Conservation (phyloP, 2,113 vertebrate genomes). For the Paedocypris sp. region DNA sequence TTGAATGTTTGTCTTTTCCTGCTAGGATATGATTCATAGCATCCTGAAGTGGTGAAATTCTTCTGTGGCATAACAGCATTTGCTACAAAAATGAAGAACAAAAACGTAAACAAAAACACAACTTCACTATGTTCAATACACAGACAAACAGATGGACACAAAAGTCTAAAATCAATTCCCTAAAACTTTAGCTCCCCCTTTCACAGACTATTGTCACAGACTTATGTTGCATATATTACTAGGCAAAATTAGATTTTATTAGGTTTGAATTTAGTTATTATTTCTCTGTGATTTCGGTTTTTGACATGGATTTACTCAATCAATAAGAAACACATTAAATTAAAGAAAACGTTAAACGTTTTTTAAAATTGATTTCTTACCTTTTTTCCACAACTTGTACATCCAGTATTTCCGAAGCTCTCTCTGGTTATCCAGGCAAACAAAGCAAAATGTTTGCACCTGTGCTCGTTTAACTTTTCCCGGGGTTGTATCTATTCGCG, state of each 20-base stretch:
- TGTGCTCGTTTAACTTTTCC: too few species aligned
- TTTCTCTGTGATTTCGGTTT: background rate
- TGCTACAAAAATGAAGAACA: background rate
- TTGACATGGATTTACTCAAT: background rate
- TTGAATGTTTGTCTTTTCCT: background rate
- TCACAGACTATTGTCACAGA: background rate
- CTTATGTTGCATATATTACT: background rate
- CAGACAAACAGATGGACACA: background rate
- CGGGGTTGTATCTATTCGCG: too few species aligned
- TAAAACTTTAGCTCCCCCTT: background rate
- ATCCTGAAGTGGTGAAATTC: background rate
- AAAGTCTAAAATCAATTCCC: background rate
- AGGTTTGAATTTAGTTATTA: background rate
- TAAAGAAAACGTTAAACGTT: too few species aligned
- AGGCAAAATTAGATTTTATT: background rate
- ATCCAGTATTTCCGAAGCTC: too few species aligned
- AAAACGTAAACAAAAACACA: background rate
- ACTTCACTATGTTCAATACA: background rate
- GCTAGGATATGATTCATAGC: background rate
- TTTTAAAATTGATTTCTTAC: too few species aligned
- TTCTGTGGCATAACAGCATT: background rate
- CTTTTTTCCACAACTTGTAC: too few species aligned
- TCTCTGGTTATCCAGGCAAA: too few species aligned
- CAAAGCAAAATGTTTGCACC: too few species aligned
- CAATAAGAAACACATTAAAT: too few species aligned